These are phyloP conservation scores for Alectura lathami DNA, from an alignment of 2,113 vertebrate genomes.

Conservation along the genomic window DNA sequence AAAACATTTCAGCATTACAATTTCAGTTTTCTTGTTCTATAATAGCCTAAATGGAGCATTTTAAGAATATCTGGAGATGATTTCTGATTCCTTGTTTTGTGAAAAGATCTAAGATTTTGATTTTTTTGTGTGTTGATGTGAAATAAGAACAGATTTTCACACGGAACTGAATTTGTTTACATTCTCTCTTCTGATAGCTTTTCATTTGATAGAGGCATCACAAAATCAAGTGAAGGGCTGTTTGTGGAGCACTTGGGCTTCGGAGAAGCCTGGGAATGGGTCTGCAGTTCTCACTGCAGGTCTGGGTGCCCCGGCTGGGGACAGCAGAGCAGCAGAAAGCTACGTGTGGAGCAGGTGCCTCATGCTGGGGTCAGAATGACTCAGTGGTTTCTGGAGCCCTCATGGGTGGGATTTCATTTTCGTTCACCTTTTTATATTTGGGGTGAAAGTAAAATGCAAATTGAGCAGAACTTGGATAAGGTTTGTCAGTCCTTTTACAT, in stretches of 20 bases:
- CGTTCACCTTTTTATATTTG: background rate
- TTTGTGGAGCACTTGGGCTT: background rate
- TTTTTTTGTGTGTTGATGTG: background rate
- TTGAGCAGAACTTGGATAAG: background rate
- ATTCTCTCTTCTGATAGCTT: background rate
- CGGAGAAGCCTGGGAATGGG: background rate
- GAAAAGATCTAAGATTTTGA: background rate
- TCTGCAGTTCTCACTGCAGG: background rate
- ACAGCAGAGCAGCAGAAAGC: background rate
- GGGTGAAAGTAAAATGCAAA: background rate
- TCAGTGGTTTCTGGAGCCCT: background rate
- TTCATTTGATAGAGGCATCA: background rate
- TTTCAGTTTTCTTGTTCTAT: background rate
- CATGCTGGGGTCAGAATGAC: background rate
- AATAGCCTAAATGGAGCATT: background rate
- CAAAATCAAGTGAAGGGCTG: background rate
- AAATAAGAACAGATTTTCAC: background rate
- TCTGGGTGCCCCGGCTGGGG: background rate
- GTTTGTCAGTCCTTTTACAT: background rate
- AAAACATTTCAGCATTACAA: background rate
- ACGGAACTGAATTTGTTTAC: background rate
- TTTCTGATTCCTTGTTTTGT: background rate
- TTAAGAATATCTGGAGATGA: background rate
- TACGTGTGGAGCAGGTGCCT: background rate
- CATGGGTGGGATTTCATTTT: background rate